Conservation (phyloP, 2,113 vertebrate species). For the Nyctereutes procyonoides region DNA sequence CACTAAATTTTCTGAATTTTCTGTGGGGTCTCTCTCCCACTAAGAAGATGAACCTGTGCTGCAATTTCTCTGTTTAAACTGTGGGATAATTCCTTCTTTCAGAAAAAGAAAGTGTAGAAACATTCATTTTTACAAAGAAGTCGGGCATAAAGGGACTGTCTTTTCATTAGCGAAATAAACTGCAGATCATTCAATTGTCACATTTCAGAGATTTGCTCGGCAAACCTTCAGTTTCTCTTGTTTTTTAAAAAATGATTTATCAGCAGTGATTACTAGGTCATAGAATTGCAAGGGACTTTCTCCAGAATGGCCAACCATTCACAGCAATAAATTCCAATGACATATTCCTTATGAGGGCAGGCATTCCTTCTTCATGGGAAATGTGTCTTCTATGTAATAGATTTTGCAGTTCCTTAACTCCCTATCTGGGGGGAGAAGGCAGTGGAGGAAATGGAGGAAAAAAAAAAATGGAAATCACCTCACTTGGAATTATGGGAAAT, state of each 20-base stretch:
- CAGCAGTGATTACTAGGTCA: background rate
- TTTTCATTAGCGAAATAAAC: background rate
- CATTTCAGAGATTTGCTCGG: background rate
- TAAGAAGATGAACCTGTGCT: constrained; percentile 14
- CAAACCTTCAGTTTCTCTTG: background rate
- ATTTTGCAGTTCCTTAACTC: background rate
- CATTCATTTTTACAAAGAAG: constrained; percentile 26
- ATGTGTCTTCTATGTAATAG: background rate
- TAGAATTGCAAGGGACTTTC: background rate
- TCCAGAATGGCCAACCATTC: background rate
- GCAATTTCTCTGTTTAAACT: constrained; percentile 35
- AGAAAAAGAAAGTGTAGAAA: background rate
- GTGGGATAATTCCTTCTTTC: background rate
- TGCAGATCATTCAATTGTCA: background rate
- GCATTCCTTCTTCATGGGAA: background rate
- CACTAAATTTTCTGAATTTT: constrained; percentile 56
- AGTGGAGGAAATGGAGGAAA: background rate
- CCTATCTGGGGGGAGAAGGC: fast-evolving
- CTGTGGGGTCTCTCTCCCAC: background rate
- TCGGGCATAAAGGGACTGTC: background rate
- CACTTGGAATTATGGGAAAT: background rate
- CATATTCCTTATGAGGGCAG: background rate
- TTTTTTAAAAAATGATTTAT: constrained; percentile 11
- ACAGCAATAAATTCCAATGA: background rate
- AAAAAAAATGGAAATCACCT: background rate